Evolutionary conservation across 2,888 invertebrate genomes (phyloP), one percentile per base, ranked within the genome.

Genomic region (Mylabris sibirica): DNA sequence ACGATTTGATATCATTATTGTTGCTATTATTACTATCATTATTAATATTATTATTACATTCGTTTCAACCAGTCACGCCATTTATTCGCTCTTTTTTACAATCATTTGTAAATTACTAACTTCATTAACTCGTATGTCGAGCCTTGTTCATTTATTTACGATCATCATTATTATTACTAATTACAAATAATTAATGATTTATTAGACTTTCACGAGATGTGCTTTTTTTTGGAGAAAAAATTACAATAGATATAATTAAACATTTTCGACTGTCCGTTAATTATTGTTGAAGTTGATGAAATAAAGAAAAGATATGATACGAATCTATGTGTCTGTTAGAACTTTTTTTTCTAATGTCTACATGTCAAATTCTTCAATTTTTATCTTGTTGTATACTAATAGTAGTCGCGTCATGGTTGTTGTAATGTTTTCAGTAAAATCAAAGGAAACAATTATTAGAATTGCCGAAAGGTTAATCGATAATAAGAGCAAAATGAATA

Each of bases 1-100:
- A 65, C 65, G 60, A 63, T 65, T 66, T 67, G 67, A 70, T 65
- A 65, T 65, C 59, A 64, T 67, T 65, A 65, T 65, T 62, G 65
- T 70, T 63, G 30, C 8, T 30, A 8, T 30, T 30, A 30, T 30
- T 30, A 30, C 8, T 30, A 30, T 30, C 8, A 30, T 30, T 30
- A 30, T 30, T 30, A 30, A 30, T 30, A 30, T 6, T 30, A 30
- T 30, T 30, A 30, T 30, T 30, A 30, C 30, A 30, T 30, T 30
- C 30, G 30, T 30, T 30, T 30, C 30, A 30, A 30, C 30, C 30
- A 30, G 30, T 30, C 30, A 70, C 65, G 64, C 59, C 57, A 59
- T n/a, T 41, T 41, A 41, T n/a, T n/a, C 41, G 41, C 14, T 14
- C n/a, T 41, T 41, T 4, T n/a, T 41, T 30, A 60, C 34, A 60